Conservation (phyloP, 1,140 invertebrate genomes). For the Gonioctena quinquepunctata region DNA sequence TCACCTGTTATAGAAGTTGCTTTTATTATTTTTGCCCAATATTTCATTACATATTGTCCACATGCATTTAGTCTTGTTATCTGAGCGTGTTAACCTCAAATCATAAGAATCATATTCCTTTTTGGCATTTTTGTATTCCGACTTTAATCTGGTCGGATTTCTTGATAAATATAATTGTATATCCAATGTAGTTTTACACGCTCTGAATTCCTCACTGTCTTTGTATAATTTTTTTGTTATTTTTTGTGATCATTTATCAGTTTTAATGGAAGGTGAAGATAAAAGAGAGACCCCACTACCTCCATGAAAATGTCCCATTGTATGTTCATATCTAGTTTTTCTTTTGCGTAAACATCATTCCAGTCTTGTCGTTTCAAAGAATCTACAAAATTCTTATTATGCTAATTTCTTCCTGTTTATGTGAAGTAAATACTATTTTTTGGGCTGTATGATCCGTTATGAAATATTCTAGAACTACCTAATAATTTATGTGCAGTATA, state of each 20-base stretch:
- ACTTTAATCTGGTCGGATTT: too few species aligned
- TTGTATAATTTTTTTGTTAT: not conserved
- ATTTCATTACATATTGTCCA: not conserved
- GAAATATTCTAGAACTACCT: not conserved
- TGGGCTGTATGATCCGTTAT: not conserved
- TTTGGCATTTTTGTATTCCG: not conserved
- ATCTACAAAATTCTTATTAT: not conserved
- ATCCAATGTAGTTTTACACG: not conserved
- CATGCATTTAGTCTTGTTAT: constrained; percentile 5
- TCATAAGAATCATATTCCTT: constrained; percentile 1
- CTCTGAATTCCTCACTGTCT: not conserved
- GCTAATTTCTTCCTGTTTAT: too few species aligned
- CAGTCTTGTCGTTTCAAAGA: not conserved
- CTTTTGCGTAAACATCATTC: not conserved
- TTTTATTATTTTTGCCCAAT: not conserved
- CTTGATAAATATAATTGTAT: not conserved
- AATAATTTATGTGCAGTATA: too few species aligned
- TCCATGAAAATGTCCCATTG: not conserved
- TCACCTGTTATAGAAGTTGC: not conserved
- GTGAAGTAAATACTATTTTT: too few species aligned
- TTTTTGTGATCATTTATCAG: too few species aligned
- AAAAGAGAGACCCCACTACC: not conserved
- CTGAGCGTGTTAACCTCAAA: not conserved
- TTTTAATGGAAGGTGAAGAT: not conserved
- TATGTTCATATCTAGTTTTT: not conserved